Evolutionary conservation across 2,888 invertebrate genomes (phyloP).

Genomic region (Portevinia maculata): DNA sequence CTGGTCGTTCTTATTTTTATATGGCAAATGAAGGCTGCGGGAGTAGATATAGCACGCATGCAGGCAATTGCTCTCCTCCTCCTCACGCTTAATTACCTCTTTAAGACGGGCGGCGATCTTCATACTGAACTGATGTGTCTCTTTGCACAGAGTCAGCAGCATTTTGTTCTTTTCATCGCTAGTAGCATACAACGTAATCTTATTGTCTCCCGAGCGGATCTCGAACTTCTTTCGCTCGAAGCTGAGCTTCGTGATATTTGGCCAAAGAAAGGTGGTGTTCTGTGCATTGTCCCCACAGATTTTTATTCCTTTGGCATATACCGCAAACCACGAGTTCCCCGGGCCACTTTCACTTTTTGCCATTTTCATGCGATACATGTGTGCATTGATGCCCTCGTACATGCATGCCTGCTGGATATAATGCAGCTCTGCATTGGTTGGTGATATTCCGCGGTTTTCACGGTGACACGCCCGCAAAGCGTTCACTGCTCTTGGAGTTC

Average conservation of each 20-base stretch:
- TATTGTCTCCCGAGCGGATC: constrained; percentile 94
- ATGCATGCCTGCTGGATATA: constrained; percentile 95
- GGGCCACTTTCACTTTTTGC: constrained; percentile 89
- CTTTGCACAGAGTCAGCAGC: constrained; percentile 92
- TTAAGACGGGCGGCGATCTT: constrained; percentile 92
- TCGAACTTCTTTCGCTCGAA: constrained; percentile 99
- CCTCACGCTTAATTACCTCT: constrained; percentile 92
- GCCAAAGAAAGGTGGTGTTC: constrained; percentile 95
- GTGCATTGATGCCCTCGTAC: constrained; percentile 94
- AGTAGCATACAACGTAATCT: constrained; percentile 94
- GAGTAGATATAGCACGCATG: constrained; percentile 90
- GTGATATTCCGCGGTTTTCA: constrained; percentile 90
- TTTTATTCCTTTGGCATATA: constrained; percentile 95
- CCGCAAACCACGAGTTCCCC: constrained; percentile 93
- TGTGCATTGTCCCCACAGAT: constrained; percentile 90
- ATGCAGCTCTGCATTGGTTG: constrained; percentile 91
- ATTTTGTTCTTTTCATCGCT: constrained; percentile 97
- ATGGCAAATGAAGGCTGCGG: constrained; percentile 86
- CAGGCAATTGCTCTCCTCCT: constrained; percentile 89
- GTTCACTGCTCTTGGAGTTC: constrained; percentile 83
- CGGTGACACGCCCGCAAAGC: constrained; percentile 90
- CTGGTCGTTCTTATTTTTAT: constrained; percentile 89
- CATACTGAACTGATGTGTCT: constrained; percentile 98
- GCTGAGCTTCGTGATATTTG: constrained; percentile 96
- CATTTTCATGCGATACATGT: constrained; percentile 91